These are phyloP conservation scores for Petroica traversi DNA, from an alignment of 2,113 vertebrate genomes.

Conservation along the genomic window DNA sequence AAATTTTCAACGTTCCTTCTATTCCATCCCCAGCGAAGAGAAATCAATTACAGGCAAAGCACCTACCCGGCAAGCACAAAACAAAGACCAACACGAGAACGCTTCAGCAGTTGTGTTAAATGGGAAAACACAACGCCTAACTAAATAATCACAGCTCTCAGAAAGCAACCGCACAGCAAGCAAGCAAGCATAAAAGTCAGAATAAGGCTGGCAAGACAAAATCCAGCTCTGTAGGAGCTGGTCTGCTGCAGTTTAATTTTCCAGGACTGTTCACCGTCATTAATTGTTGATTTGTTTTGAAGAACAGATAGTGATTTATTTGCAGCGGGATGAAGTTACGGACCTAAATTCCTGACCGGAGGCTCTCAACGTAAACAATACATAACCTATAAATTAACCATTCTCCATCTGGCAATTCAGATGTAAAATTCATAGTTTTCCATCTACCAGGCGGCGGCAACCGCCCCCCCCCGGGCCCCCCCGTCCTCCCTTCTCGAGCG, in stretches of 20 bases:
- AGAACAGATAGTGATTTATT: conserved; percentile 44
- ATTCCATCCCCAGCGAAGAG: neutral
- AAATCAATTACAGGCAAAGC: neutral
- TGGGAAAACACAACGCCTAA: neutral
- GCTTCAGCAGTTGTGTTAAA: neutral
- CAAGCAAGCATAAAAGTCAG: neutral
- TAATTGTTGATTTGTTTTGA: conserved; percentile 41
- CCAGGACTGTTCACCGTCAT: neutral
- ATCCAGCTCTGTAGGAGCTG: neutral
- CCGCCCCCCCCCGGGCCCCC: neutral
- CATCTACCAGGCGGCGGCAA: neutral
- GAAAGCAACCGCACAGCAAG: neutral
- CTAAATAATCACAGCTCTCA: neutral
- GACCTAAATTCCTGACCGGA: conserved; percentile 26
- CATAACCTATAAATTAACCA: conserved; percentile 23
- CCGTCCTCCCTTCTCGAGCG: neutral
- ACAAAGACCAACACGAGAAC: conserved; percentile 27
- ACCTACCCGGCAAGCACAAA: neutral
- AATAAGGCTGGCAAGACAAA: neutral
- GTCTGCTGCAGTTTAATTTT: neutral
- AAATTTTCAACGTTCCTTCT: neutral
- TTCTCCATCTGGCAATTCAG: conserved; percentile 37
- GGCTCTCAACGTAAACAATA: conserved; percentile 29
- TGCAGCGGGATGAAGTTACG: conserved; percentile 34
- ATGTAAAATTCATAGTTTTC: conserved; percentile 53